These are phyloP conservation scores for Hypanus sabinus DNA, from an alignment of 2,113 vertebrate genomes.

Conservation along the genomic window DNA sequence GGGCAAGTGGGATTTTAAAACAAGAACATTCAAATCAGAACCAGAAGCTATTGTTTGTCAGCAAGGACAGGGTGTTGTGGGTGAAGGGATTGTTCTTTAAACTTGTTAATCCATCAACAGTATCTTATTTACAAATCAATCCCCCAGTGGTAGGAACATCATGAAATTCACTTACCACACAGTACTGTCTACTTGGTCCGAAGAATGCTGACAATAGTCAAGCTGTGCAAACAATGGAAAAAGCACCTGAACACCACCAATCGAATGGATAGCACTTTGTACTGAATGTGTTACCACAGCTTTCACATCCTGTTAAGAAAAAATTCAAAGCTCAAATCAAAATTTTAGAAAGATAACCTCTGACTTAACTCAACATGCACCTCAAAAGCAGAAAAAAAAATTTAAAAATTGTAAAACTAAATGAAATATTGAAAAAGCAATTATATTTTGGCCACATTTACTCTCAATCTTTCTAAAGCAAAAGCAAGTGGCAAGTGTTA, in stretches of 20 bases:
- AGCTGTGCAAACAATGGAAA: slow-evolving; percentile 95
- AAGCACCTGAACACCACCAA: slow-evolving; percentile 93
- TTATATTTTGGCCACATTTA: background rate
- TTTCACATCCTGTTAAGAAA: slow-evolving; percentile 77
- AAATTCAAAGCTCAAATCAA: background rate
- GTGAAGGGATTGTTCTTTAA: background rate
- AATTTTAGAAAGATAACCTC: background rate
- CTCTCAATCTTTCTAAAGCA: background rate
- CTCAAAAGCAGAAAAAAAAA: background rate
- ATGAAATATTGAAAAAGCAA: background rate
- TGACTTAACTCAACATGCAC: background rate
- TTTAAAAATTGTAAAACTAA: background rate
- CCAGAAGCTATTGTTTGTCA: too few relatives aligned
- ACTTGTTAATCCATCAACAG: background rate
- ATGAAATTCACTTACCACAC: slow-evolving; percentile 69
- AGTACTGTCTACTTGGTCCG: slow-evolving; percentile 78
- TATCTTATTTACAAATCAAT: background rate
- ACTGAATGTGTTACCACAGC: slow-evolving; percentile 93
- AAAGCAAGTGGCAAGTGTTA: too few relatives aligned
- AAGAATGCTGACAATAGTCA: slow-evolving; percentile 78
- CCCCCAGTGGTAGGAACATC: background rate
- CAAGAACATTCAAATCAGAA: too few relatives aligned
- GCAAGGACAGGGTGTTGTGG: too few relatives aligned
- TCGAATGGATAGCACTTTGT: slow-evolving; percentile 93
- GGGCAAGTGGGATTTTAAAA: too few relatives aligned